Percentiles rank a stretch among this genome's conserved stretches.
Evolutionary conservation across 1,140 invertebrate species (phyloP).

Genomic region (Branchinecta lindahli): DNA sequence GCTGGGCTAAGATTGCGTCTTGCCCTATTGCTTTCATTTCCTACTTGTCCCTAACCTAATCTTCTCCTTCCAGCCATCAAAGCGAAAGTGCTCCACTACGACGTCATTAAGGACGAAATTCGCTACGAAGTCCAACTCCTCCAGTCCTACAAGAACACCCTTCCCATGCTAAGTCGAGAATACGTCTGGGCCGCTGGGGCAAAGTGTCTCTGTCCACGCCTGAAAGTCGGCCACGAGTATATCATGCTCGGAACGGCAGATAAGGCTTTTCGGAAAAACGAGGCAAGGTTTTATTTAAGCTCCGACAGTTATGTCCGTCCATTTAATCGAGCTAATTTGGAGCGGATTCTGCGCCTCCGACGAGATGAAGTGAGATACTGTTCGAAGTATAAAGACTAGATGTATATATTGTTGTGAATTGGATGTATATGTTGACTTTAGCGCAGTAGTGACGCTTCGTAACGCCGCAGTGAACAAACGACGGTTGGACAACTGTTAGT

Average conservation of each 20-base stretch:
- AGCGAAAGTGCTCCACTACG: constrained; percentile 21
- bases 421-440: background rate
- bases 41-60: background rate
- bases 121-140: constrained; percentile 24
- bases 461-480: too few species aligned
- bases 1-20: too few species aligned
- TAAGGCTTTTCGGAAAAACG: constrained; percentile 22
- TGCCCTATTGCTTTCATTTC: too few species aligned
- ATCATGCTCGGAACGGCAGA: constrained; percentile 23
- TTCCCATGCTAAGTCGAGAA: constrained; percentile 21
- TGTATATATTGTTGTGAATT: background rate
- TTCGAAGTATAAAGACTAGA: constrained; percentile 18
- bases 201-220: constrained; percentile 21
- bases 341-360: constrained; percentile 22
- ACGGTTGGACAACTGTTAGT: too few species aligned
- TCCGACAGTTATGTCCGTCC: constrained; percentile 21
- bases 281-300: constrained; percentile 22
- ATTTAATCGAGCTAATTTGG: constrained; percentile 21
- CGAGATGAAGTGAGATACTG: constrained; percentile 23
- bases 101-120: constrained; percentile 22
- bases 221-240: constrained; percentile 22
- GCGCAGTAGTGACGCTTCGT: too few species aligned
- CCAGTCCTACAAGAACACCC: constrained; percentile 24
- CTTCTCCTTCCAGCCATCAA: constrained; percentile 20
- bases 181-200: constrained; percentile 23